These are phyloP conservation scores for Salmo trutta DNA, from an alignment of 2,797 vertebrate species.

Conservation along the genomic window DNA sequence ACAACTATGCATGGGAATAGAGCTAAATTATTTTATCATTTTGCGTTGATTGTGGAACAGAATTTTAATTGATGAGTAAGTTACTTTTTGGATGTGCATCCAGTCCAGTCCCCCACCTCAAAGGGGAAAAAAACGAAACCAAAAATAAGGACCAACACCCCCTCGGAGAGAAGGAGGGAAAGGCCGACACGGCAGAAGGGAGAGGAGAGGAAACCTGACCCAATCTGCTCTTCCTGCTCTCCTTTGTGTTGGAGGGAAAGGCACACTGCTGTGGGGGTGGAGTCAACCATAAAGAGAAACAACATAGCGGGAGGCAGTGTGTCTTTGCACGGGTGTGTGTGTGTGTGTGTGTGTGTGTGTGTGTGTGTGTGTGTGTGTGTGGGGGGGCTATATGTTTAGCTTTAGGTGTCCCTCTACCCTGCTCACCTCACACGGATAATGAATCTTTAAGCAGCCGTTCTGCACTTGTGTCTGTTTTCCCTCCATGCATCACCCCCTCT, in stretches of 20 bases:
- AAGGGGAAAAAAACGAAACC: not conserved
- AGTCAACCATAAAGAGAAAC: conserved; percentile 24
- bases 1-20: conserved; percentile 31
- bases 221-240: conserved; percentile 39
- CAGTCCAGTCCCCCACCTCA: not conserved
- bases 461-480: conserved; percentile 56
- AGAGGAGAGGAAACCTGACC: conserved; percentile 30
- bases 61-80: not conserved
- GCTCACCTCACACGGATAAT: conserved; percentile 41
- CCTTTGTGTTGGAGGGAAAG: conserved; percentile 51
- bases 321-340: not conserved
- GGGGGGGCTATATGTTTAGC: conserved; percentile 20
- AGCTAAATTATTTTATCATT: conserved; percentile 19
- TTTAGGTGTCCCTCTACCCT: conserved; percentile 12
- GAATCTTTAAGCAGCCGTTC: conserved; percentile 53
- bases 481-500: conserved; percentile 37
- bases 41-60: not conserved
- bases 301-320: conserved; percentile 1
- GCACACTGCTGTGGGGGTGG: conserved; percentile 40
- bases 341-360: not conserved
- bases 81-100: not conserved
- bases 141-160: not conserved
- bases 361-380: not conserved
- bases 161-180: not conserved
- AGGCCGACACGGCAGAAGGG: conserved; percentile 26